These are phyloP conservation scores for Todus mexicanus DNA, from an alignment of 2,797 vertebrate species.

Conservation along the genomic window DNA sequence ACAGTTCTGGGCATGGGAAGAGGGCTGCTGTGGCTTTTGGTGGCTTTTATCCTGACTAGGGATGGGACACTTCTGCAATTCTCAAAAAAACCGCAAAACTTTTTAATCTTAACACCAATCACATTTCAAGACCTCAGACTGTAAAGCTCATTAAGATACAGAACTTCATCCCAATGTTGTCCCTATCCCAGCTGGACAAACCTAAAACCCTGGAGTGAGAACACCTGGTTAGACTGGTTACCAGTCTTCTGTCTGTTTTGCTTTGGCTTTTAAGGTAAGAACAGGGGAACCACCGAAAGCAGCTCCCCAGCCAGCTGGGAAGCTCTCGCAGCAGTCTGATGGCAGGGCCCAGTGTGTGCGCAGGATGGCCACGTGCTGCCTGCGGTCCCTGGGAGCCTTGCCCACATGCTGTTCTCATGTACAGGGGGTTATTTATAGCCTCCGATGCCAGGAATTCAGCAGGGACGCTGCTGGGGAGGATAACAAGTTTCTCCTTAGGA, in stretches of 20 bases:
- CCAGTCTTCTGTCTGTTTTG: background rate
- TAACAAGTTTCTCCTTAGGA: conserved; percentile 65
- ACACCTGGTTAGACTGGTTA: background rate
- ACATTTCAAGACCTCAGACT: background rate
- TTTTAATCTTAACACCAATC: background rate
- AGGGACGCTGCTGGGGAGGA: background rate
- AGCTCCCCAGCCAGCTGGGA: background rate
- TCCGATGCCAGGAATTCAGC: conserved; percentile 32
- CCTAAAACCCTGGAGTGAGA: background rate
- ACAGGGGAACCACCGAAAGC: background rate
- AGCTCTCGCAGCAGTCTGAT: background rate
- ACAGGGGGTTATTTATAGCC: conserved; percentile 42
- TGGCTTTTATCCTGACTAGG: background rate
- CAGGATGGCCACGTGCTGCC: background rate
- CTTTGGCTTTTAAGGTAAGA: background rate
- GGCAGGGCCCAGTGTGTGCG: background rate
- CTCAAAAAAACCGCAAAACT: background rate
- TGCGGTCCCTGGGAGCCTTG: conserved; percentile 32
- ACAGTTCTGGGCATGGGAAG: background rate
- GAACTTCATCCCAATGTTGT: background rate
- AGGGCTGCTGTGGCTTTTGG: background rate
- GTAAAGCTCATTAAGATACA: background rate
- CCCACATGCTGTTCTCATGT: conserved; percentile 46
- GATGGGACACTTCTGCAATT: background rate
- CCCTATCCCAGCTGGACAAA: background rate